Evolutionary conservation across 1,140 invertebrate genomes (phyloP), one percentile per base, ranked within the genome.

Genomic region (Uloborus diversus): DNA sequence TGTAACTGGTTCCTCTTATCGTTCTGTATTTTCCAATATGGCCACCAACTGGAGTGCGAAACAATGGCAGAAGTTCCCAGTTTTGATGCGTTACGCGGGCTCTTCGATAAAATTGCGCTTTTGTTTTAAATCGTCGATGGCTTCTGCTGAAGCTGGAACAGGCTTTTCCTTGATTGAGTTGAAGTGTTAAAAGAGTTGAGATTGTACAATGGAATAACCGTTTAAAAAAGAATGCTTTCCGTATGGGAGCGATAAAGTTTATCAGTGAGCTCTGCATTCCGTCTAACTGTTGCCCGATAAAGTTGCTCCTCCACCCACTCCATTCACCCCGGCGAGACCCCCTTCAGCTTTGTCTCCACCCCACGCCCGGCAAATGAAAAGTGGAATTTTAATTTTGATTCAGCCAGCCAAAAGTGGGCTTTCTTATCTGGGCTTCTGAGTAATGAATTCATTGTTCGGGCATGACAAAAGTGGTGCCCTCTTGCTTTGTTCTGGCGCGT

Each of bases 371-470:
- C 61, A 65, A 65, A 76, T 76, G 71, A 76, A 76, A 69, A 76
- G 71, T 76, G 71, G 71, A 64, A 76, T 76, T 76, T 76, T 76
- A 76, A 76, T 76, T 76, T 76, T 76, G 71, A 76, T 76, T 64
- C 71, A 65, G 57, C 68, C 4, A 57, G 9, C 70, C 57, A 56
- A 76, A 76, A 65, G 71, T 76, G 71, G 59, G 71, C 37, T 61
- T 76, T 65, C 71, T 76, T 76, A 76, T 76, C 71, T 14, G 1
- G 57, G 14, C 32, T 47, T 64, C 28, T 76, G 71, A 76, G 71
- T 76, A 76, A 76, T 76, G 71, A 76, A 76, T 65, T 51, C 61
- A 62, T 76, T 76, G 71, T 76, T 57, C 13, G 47, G 25, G 35
- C 47, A 32, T 76, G 71, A 76, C 71, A 76, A 76, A 76, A 65